A percentile compares a stretch with the other conserved stretches of the same genome.
These are phyloP conservation scores for Bombylius major DNA, from an alignment of 2,888 invertebrate genomes.

Conservation along the genomic window DNA sequence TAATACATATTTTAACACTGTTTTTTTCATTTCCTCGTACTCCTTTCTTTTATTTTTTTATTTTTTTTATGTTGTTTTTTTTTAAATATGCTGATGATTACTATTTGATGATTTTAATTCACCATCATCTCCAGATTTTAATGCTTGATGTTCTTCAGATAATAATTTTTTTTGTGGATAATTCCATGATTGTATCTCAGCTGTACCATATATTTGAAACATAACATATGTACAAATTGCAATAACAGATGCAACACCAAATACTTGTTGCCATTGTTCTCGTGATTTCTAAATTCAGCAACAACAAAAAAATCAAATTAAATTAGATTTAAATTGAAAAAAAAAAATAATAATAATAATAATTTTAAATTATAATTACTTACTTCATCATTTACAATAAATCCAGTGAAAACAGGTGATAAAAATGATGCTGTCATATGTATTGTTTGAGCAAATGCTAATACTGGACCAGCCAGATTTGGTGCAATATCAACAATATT, in stretches of 20 bases:
- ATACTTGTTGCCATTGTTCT: conserved; percentile 52
- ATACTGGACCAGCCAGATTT: conserved; percentile 60
- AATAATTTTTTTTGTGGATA: conserved; percentile 7
- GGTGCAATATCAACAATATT: conserved; percentile 66
- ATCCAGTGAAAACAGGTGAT: conserved; percentile 51
- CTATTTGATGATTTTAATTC: not conserved
- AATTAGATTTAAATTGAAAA: not conserved
- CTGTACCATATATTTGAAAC: conserved; percentile 55
- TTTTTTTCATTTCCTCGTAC: too few relatives aligned
- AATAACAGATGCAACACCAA: conserved; percentile 47
- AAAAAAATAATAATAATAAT: not conserved
- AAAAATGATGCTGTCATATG: conserved; percentile 63
- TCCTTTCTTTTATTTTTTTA: too few relatives aligned
- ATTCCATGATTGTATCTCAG: conserved; percentile 41
- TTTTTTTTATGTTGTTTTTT: too few relatives aligned
- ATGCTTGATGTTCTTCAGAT: conserved; percentile 1
- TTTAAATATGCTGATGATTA: not conserved
- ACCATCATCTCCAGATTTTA: not conserved
- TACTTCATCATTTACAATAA: conserved; percentile 46
- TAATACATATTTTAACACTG: too few relatives aligned
- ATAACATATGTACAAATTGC: conserved; percentile 48
- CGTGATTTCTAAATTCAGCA: conserved; percentile 25
- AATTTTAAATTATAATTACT: conserved; percentile 18
- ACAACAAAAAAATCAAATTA: not conserved
- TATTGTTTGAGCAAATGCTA: conserved; percentile 64